Evolutionary conservation across 1,140 invertebrate genomes (phyloP), one percentile per base, ranked within the genome.

Genomic region (Papilio xuthus): DNA sequence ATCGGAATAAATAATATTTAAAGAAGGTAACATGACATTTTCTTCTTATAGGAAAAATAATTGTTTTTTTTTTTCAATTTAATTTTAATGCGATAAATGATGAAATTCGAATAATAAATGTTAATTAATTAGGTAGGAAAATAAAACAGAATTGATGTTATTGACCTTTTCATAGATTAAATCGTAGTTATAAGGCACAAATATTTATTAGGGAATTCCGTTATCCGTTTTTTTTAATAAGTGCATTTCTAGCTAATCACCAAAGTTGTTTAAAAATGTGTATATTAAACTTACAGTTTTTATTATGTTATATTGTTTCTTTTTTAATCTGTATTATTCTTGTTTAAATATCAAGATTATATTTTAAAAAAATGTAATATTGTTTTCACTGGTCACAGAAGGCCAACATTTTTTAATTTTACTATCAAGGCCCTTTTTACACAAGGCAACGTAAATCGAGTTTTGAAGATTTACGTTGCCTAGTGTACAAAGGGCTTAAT

Each of bases 91-190:
- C 12, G 12, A 28, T 67, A 28, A 28, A 1, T 4, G 18, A 60
- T 13, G 18, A 47, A 23, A 20, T 44, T 10, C 9, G 41, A 72
- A 20, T 53, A 23, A 56, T 32, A 20, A 18, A 73, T 28, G 7
- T 32, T 32, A 41, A 76, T 26, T 28, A 15, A 56, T 60, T 76
- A 76, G 74, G 18, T 76, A 60, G 53, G 37, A 53, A 74, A 56
- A 74, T 53, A 74, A 71, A 71, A 23, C 74, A 60, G 73, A 75
- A 76, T 76, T 76, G 74, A 76, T 76, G 74, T 76, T 76, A 76
- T 76, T 60, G 53, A 63, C 32, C 63, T 42, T 63, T 76, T 41
- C 53, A 63, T 76, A 76, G 74, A 76, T 42, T 60, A 60, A n/a
- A 60, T 60, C 41, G 9, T 60, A 60, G 74, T 41, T 63, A 23